Evolutionary conservation across 2,113 vertebrate species (phyloP).

Genomic region (Hiodon tergisus): DNA sequence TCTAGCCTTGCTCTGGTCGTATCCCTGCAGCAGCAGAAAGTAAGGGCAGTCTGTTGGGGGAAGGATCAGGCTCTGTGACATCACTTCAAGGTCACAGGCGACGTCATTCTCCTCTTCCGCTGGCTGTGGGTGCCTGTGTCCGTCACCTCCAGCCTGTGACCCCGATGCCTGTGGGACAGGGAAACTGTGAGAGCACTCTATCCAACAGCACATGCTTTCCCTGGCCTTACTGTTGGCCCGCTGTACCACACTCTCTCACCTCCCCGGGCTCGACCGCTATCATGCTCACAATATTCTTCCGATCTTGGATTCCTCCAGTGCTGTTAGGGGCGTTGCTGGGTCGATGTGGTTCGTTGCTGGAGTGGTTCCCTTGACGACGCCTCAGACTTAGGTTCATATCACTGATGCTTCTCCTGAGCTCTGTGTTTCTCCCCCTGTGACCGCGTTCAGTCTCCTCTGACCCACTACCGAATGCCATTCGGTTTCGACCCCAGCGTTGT

Average conservation of each 20-base stretch:
- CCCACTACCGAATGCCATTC: slow-evolving; percentile 72
- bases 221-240: neutral
- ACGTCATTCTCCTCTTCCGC: slow-evolving; percentile 58
- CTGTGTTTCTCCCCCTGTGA: slow-evolving; percentile 68
- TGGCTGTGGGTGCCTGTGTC: slow-evolving; percentile 42
- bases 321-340: slow-evolving; percentile 43
- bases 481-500: slow-evolving; percentile 70
- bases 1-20: slow-evolving; percentile 76
- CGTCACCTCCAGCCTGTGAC: slow-evolving; percentile 47
- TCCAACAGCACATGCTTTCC: neutral
- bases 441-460: slow-evolving; percentile 57
- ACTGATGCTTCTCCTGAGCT: slow-evolving; percentile 83
- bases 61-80: slow-evolving; percentile 84
- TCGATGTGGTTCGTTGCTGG: slow-evolving; percentile 43
- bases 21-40: slow-evolving; percentile 83
- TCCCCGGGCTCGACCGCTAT: slow-evolving; percentile 57
- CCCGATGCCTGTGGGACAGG: slow-evolving; percentile 42
- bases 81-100: slow-evolving; percentile 72
- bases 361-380: slow-evolving; percentile 67
- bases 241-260: slow-evolving; percentile 37
- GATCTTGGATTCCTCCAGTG: slow-evolving; percentile 52
- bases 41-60: slow-evolving; percentile 81
- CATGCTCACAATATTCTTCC: slow-evolving; percentile 83
- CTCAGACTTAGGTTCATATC: slow-evolving; percentile 83
- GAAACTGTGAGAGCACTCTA: neutral